phyloP scores from a whole-genome alignment of 1,140 invertebrate species.

The Chrysoperla carnea region DNA sequence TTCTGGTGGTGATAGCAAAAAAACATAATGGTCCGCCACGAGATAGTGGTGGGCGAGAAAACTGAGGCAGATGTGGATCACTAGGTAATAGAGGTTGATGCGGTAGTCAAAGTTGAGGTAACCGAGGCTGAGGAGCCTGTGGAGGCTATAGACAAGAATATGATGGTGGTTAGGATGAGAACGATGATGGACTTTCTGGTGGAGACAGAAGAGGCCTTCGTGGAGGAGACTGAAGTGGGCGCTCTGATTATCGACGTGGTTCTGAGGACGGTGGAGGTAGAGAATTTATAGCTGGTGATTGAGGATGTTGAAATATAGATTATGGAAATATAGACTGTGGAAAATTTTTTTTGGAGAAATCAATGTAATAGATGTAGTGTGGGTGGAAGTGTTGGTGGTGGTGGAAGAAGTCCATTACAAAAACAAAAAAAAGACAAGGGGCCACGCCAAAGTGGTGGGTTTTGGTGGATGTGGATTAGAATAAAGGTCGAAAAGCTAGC shows the following conservation, averaged over 20 bases:
- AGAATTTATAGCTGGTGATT: conserved; percentile 54
- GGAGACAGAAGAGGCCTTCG: conserved; percentile 29
- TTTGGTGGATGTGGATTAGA: conserved; percentile 17
- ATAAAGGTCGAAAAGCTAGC: conserved; percentile 22
- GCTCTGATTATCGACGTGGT: conserved; percentile 22
- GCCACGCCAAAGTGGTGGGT: conserved; percentile 15
- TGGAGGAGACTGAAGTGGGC: conserved; percentile 31
- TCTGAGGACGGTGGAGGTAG: conserved; percentile 21
- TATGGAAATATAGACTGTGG: conserved; percentile 93
- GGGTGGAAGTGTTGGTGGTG: conserved; percentile 26
- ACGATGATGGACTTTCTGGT: conserved; percentile 24
- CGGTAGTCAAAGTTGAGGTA: too few species aligned
- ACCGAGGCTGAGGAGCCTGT: too few species aligned
- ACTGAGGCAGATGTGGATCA: too few species aligned
- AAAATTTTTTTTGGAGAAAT: conserved; percentile 92
- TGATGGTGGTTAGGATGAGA: conserved; percentile 27
- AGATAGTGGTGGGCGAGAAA: conserved; percentile 26
- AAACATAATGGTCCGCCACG: conserved; percentile 37
- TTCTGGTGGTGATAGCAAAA: conserved; percentile 36
- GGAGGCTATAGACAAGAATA: too few species aligned
- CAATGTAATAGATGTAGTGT: conserved; percentile 77
- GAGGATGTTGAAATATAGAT: conserved; percentile 68
- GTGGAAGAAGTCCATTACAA: conserved; percentile 17
- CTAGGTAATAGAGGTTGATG: too few species aligned
- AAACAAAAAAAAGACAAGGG: conserved; percentile 6